A percentile compares a stretch with the other conserved stretches of the same genome.
phyloP scores from a whole-genome alignment of 2,888 invertebrate species.

The Nomada ruficornis region DNA sequence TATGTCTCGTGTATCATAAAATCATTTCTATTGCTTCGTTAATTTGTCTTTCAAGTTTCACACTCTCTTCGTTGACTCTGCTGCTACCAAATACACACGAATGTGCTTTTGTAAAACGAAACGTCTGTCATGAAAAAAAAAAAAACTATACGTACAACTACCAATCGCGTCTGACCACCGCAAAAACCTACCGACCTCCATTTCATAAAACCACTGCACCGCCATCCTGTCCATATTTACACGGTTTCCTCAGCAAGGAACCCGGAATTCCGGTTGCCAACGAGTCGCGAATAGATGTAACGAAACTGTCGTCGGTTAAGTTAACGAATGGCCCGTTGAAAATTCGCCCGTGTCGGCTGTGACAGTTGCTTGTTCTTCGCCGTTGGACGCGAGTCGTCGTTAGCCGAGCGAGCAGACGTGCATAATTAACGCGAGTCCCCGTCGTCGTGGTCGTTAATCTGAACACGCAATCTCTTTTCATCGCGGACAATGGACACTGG shows the following conservation, averaged over 20 bases:
- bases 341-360: slow-evolving; percentile 11
- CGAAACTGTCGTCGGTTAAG: slow-evolving; percentile 26
- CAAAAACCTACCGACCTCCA: slow-evolving; percentile 27
- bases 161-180: not conserved
- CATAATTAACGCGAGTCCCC: slow-evolving; percentile 52
- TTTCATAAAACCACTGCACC: slow-evolving; percentile 2
- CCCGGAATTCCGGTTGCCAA: slow-evolving; percentile 4
- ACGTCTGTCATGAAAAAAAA: too few relatives aligned
- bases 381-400: slow-evolving; percentile 41
- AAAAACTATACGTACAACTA: not conserved
- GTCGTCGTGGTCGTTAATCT: slow-evolving; percentile 49
- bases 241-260: not conserved
- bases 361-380: slow-evolving; percentile 14
- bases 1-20: too few relatives aligned
- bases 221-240: slow-evolving; percentile 11
- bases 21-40: too few relatives aligned
- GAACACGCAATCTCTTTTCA: slow-evolving; percentile 54
- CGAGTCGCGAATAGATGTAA: slow-evolving; percentile 17
- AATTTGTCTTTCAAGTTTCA: too few relatives aligned
- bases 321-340: slow-evolving; percentile 36
- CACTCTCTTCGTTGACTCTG: too few relatives aligned
- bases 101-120: too few relatives aligned
- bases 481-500: slow-evolving; percentile 52
- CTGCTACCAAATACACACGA: too few relatives aligned
- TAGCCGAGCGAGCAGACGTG: slow-evolving; percentile 34